Percentiles rank a stretch among this genome's conserved stretches.
Evolutionary conservation across 2,797 vertebrate species (phyloP).

Genomic region (Sparidentex hasta): DNA sequence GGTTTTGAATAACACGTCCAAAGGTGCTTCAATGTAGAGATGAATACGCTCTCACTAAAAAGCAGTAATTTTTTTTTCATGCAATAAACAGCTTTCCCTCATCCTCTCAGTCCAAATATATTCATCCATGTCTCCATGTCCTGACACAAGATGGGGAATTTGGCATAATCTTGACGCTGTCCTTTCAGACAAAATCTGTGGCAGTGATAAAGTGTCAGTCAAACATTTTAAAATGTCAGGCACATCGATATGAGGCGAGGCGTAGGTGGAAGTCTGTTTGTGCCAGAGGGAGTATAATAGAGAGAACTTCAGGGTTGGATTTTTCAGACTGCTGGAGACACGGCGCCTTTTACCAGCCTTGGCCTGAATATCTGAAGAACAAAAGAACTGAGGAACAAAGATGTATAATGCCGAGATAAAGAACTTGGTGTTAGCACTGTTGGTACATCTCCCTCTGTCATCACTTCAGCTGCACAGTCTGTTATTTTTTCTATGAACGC

Average conservation of each 20-base stretch:
- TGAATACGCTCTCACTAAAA: background rate
- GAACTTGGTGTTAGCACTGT: background rate
- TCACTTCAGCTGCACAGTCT: background rate
- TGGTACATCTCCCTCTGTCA: constrained; percentile 9
- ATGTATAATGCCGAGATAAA: background rate
- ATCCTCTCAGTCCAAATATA: constrained; percentile 36
- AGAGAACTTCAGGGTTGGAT: constrained; percentile 64
- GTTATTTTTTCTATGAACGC: background rate
- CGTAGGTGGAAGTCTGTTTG: constrained; percentile 71
- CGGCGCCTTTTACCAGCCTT: constrained; percentile 39
- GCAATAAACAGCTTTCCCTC: background rate
- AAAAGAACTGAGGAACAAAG: constrained; percentile 17
- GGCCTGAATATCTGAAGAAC: constrained; percentile 38
- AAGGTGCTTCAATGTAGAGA: background rate
- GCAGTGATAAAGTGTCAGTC: constrained; percentile 68
- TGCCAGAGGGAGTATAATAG: constrained; percentile 65
- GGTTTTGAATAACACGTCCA: background rate
- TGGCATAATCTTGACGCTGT: constrained; percentile 61
- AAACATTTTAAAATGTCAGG: constrained; percentile 77
- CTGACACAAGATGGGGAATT: constrained; percentile 48
- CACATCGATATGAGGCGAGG: constrained; percentile 60
- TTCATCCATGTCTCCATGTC: constrained; percentile 16
- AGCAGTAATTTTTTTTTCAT: background rate
- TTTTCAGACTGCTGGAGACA: constrained; percentile 59
- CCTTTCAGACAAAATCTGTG: constrained; percentile 64